Percentiles rank a stretch among this genome's conserved stretches.
Evolutionary conservation across 2,113 vertebrate genomes (phyloP).

Genomic region (Poeciliopsis prolifica): DNA sequence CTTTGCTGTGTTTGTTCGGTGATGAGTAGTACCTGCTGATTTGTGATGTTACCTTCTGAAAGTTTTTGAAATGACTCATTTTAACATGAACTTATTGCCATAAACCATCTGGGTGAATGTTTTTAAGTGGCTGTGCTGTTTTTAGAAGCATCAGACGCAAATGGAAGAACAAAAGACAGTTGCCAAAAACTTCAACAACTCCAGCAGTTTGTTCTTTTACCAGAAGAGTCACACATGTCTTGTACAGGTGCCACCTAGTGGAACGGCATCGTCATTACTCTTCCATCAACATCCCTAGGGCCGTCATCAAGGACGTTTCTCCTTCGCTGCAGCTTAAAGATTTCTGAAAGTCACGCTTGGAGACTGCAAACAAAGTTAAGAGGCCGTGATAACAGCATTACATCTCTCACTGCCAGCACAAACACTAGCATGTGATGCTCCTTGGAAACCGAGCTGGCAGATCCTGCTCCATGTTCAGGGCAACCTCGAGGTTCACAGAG

Average conservation of each 20-base stretch:
- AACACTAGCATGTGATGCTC: background rate
- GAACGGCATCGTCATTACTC: conserved; percentile 11
- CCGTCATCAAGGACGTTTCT: conserved; percentile 11
- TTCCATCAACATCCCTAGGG: conserved; percentile 6
- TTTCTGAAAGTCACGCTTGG: conserved; percentile 62
- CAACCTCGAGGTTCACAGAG: background rate
- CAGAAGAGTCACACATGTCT: background rate
- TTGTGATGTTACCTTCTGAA: too few species aligned
- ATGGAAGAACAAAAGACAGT: too few species aligned
- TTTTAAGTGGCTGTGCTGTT: too few species aligned
- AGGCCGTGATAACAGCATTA: conserved; percentile 41
- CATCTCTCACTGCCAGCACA: conserved; percentile 27
- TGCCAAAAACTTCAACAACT: background rate
- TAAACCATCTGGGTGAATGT: too few species aligned
- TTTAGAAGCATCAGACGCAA: too few species aligned
- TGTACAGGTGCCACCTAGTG: background rate
- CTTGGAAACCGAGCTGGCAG: conserved; percentile 1
- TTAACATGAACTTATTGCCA: too few species aligned
- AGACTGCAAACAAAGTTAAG: conserved; percentile 33
- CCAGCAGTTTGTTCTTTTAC: background rate
- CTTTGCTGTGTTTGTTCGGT: too few species aligned
- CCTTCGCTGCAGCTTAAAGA: conserved; percentile 43
- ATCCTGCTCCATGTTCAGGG: background rate
- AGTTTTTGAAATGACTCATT: too few species aligned
- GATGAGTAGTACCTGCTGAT: too few species aligned